Conservation (phyloP, 1,140 invertebrate species). For the Campodea augens region DNA sequence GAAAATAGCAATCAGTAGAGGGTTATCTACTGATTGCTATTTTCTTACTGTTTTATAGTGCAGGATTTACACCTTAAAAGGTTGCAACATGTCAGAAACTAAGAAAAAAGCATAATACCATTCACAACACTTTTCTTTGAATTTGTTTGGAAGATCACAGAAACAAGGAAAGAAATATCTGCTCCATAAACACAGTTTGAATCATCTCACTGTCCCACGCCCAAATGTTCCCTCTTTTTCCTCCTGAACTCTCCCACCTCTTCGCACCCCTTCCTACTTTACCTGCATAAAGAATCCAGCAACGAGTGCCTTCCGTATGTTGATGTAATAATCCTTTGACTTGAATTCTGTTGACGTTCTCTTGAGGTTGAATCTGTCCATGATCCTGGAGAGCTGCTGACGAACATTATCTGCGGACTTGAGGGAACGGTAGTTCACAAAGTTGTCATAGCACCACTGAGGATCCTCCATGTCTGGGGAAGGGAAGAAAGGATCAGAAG, state of each 20-base stretch:
- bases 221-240: not conserved
- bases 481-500: conserved; percentile 7
- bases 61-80: too few relatives aligned
- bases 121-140: too few relatives aligned
- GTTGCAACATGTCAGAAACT: too few relatives aligned
- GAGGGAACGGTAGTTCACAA: conserved; percentile 92
- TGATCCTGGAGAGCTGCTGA: conserved; percentile 61
- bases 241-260: not conserved
- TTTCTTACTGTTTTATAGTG: too few relatives aligned
- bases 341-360: conserved; percentile 95
- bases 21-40: too few relatives aligned
- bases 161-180: not conserved
- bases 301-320: conserved; percentile 93
- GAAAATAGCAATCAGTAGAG: too few relatives aligned
- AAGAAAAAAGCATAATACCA: too few relatives aligned
- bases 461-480: conserved; percentile 60
- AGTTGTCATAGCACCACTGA: conserved; percentile 99
- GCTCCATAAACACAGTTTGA: not conserved
- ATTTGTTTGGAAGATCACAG: too few relatives aligned
- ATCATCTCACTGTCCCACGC: not conserved
- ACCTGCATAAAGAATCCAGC: conserved; percentile 99
- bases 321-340: conserved; percentile 95
- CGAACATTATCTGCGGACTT: conserved; percentile 81
- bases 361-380: conserved; percentile 84
- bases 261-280: conserved; percentile 11